Evolutionary conservation across 2,113 vertebrate genomes (phyloP).

Genomic region (Ochotona princeps): DNA sequence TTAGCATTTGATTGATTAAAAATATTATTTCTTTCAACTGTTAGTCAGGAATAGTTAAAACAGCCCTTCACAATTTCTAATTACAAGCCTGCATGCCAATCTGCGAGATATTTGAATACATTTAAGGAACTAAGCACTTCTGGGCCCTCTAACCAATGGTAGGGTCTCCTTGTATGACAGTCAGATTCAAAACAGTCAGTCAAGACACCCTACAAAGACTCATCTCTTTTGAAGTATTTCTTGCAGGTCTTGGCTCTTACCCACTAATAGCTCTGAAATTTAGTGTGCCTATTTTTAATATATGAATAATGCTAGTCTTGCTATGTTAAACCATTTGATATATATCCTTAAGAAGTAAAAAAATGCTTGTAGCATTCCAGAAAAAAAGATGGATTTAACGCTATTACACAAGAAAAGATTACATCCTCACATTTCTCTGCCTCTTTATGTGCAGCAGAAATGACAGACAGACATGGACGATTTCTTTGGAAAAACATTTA

Average conservation of each 20-base stretch:
- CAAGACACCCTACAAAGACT: background rate
- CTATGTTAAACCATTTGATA: background rate
- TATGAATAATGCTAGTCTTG: background rate
- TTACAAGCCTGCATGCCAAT: background rate
- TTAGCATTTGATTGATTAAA: constrained; percentile 15
- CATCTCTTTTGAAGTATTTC: background rate
- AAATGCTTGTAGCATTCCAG: constrained; percentile 26
- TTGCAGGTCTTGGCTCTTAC: background rate
- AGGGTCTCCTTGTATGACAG: background rate
- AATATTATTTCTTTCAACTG: background rate
- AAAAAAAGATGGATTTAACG: constrained; percentile 54
- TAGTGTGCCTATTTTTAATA: constrained; percentile 7
- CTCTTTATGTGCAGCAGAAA: constrained; percentile 41
- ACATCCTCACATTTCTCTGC: constrained; percentile 7
- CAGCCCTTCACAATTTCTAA: background rate
- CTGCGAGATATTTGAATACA: background rate
- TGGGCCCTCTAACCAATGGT: accelerated
- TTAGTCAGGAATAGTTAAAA: constrained; percentile 1
- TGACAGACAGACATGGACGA: constrained; percentile 26
- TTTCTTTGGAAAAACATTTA: constrained; percentile 51
- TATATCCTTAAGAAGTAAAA: constrained; percentile 47
- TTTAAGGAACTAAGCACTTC: background rate
- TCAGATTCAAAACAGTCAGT: background rate
- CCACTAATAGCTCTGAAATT: background rate
- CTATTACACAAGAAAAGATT: constrained; percentile 45